Base-by-base conservation (phyloP, 2,888 invertebrate genomes). In the Thecophora atra region DNA sequence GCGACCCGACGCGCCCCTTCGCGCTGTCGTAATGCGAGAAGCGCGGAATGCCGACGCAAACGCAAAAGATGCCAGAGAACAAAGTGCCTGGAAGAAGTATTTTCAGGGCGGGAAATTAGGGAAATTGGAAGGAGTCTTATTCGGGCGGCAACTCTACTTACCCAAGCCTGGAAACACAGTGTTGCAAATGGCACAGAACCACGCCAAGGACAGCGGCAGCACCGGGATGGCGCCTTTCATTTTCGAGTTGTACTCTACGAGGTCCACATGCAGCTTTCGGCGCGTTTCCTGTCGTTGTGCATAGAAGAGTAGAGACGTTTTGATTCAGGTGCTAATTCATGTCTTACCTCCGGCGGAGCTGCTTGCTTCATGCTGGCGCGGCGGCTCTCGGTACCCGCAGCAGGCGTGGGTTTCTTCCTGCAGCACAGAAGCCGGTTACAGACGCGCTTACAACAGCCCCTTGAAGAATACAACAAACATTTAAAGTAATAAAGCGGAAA, bases 161-260 rank as follows among this genome's bases (percentile, higher is more conserved):
- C 95, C 95, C 79, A 91, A 87, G 72, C 95, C 95, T 0, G 95
- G 95, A 66, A 93, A 84, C 74, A 94, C 82, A 75, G 93, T 89
- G 84, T 96, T 96, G 87, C 94, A 92, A 28, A 96, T 84, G 70
- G 96, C 90, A 83, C 97, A 98, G 83, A 95, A 90, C 90, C 94
- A 93, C 8, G 98, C 97, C 68, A 97, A 88, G 67, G 91, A 91
- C 11, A 94, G 88, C 0, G 98, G 97, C 82, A 98, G 89, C 75
- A 96, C 93, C 0, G 98, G 98, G 77, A 98, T 95, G 42, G 97
- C 97, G 28, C 93, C 95, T 78, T 94, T 93, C 91, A 98, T 97
- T 82, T 94, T 89, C 1, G 96, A 96, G 74, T 90, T 91, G 83
- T 94, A 93, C 81, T 95, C 95, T 21, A 95, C 92, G 75, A 95